Evolutionary conservation across 2,113 vertebrate genomes (phyloP).

Genomic region (Irena cyanogastra): DNA sequence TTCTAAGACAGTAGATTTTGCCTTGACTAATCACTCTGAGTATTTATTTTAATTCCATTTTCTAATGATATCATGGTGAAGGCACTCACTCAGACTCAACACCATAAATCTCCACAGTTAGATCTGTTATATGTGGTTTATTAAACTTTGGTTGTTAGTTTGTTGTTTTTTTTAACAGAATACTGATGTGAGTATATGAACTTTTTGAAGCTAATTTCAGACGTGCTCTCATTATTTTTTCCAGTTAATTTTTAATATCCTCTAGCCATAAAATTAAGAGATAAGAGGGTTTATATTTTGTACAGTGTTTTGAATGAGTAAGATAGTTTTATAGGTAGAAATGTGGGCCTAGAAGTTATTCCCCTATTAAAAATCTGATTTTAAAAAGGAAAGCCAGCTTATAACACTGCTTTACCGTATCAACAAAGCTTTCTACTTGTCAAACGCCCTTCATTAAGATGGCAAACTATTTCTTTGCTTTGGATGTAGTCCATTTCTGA

Average conservation of each 20-base stretch:
- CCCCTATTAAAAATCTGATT: background rate
- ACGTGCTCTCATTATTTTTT: background rate
- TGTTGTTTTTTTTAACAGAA: background rate
- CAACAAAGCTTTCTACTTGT: background rate
- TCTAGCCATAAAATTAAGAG: background rate
- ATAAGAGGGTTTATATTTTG: constrained; percentile 1
- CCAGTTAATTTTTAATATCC: background rate
- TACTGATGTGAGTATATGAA: background rate
- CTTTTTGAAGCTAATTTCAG: constrained; percentile 2
- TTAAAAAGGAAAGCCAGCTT: background rate
- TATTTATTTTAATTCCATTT: background rate
- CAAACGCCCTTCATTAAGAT: background rate
- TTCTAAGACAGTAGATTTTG: background rate
- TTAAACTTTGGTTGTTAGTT: background rate
- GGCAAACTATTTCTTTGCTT: background rate
- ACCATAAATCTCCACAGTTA: background rate
- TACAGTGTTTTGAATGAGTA: background rate
- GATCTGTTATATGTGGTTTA: background rate
- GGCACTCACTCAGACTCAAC: background rate
- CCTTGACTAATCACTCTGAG: background rate
- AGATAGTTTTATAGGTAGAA: background rate
- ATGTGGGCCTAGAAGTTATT: background rate
- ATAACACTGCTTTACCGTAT: background rate
- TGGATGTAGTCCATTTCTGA: background rate
- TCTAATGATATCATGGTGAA: background rate